phyloP scores from a whole-genome alignment of 2,888 invertebrate genomes.

The Mesopsocus fuscifrons region DNA sequence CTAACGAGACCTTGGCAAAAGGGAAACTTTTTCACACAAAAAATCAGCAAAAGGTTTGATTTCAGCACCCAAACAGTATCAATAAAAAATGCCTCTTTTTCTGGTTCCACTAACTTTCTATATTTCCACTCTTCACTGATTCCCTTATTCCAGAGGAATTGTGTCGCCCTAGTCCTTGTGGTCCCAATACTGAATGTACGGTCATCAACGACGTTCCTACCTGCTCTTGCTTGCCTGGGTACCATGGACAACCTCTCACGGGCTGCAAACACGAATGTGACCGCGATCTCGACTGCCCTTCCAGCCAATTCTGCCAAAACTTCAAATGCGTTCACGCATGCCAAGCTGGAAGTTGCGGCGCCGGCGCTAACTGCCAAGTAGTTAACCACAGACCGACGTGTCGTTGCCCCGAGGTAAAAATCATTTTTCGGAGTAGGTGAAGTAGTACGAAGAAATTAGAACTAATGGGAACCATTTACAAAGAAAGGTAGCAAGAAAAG shows the following conservation, averaged over 20 bases:
- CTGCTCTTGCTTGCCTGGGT: slow-evolving; percentile 60
- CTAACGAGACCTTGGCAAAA: no score
- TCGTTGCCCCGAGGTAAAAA: slow-evolving; percentile 52
- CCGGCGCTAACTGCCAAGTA: slow-evolving; percentile 59
- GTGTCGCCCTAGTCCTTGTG: slow-evolving; percentile 68
- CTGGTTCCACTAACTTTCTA: no score
- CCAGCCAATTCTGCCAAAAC: slow-evolving; percentile 45
- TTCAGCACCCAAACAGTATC: no score
- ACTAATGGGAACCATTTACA: slow-evolving; percentile 6
- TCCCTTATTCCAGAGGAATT: slow-evolving; percentile 48
- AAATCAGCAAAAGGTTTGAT: no score
- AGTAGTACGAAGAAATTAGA: not conserved
- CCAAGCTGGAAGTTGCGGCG: slow-evolving; percentile 42
- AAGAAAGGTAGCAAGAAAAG: slow-evolving; percentile 1
- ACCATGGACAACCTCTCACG: slow-evolving; percentile 48
- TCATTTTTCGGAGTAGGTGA: no score
- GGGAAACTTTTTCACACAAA: no score
- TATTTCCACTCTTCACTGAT: no score
- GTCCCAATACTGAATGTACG: slow-evolving; percentile 60
- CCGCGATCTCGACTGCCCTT: slow-evolving; percentile 49
- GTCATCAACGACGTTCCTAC: slow-evolving; percentile 55
- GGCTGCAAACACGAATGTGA: slow-evolving; percentile 76
- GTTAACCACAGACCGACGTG: slow-evolving; percentile 56
- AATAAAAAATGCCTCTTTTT: no score
- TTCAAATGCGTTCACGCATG: slow-evolving; percentile 63